Base-by-base conservation (phyloP, 1,140 invertebrate species). In the Drosophila punjabiensis region DNA sequence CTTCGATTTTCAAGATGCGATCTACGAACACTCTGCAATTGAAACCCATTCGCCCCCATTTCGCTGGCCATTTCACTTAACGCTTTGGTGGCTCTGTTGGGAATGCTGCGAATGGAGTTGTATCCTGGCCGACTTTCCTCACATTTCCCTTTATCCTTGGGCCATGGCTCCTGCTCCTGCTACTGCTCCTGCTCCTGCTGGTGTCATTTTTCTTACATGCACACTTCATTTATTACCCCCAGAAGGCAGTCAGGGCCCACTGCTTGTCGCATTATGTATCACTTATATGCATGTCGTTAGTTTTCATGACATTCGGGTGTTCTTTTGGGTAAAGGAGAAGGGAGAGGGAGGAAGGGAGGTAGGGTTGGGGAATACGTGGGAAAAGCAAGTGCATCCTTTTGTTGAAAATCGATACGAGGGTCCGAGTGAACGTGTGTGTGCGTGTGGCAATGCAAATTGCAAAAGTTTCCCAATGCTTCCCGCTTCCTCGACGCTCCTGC, bases 251-350 rank as follows among this genome's bases (percentile, higher is more conserved):
- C 52, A 24, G 20, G 47, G 41, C 58, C 20, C 11, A 20, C 41
- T 30, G 24, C 30, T 28, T 13, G 62, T 79, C 70, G 68, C 73
- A 83, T 87, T 87, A 79, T 82, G 62, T 86, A 87, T 88, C 84
- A 87, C 80, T 81, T 81, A 84, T 84, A 84, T 88, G 84, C 84
- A 89, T 88, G 85, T 89, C 84, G 84, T 88, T 88, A 88, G 84
- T 88, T 88, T 73, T 88, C 84, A 88, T 81, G 86, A 76, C 85
- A 81, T 70, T 78, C 80, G 67, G 66, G 64, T 47, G 66, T 60
- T 14, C 33, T 55, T 55, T 68, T 66, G 48, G 69, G 79, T 10
- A 52, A 48, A 53, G 69, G 7, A 2, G 3, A 32, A 24, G 32
- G n/a, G n/a, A 8, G 37, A 24, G 32, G n/a, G n/a, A 32, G 5